phyloP scores from a whole-genome alignment of 2,888 invertebrate genomes.

The Isotomurus palustris region DNA sequence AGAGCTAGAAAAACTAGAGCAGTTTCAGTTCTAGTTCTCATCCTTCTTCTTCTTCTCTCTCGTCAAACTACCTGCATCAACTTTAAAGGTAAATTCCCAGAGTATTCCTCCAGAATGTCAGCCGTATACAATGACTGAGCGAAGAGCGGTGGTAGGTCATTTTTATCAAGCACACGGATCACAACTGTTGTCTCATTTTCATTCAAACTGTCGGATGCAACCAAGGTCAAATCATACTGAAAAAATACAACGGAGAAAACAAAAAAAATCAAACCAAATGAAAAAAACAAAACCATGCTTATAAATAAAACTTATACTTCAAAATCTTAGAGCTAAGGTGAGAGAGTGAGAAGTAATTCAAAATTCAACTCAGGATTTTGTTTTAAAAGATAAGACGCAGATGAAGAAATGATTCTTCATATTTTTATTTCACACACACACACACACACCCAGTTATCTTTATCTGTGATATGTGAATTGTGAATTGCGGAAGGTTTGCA shows the following conservation, averaged over 20 bases:
- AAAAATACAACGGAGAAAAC: slow-evolving; percentile 28
- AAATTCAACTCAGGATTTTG: no score
- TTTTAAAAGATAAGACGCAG: no score
- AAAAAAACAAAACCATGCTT: slow-evolving; percentile 9
- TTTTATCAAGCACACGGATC: slow-evolving; percentile 59
- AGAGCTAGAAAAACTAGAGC: no score
- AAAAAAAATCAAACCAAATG: slow-evolving; percentile 19
- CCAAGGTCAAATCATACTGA: slow-evolving; percentile 81
- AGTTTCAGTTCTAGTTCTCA: no score
- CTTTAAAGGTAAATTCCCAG: slow-evolving; percentile 55
- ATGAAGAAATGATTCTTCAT: no score
- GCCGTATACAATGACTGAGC: slow-evolving; percentile 66
- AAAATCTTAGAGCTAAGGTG: no score
- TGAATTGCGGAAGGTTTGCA: no score
- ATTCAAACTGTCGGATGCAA: slow-evolving; percentile 83
- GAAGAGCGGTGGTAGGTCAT: slow-evolving; percentile 74
- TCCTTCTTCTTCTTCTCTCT: no score
- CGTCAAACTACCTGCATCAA: slow-evolving; percentile 49
- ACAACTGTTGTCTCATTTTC: slow-evolving; percentile 80
- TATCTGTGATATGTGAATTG: no score
- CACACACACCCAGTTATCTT: no score
- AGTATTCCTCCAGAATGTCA: slow-evolving; percentile 69
- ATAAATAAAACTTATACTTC: neutral
- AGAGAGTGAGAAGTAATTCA: no score
- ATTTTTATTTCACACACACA: no score